phyloP scores from a whole-genome alignment of 2,888 invertebrate species.

The Frankliniella intonsa region DNA sequence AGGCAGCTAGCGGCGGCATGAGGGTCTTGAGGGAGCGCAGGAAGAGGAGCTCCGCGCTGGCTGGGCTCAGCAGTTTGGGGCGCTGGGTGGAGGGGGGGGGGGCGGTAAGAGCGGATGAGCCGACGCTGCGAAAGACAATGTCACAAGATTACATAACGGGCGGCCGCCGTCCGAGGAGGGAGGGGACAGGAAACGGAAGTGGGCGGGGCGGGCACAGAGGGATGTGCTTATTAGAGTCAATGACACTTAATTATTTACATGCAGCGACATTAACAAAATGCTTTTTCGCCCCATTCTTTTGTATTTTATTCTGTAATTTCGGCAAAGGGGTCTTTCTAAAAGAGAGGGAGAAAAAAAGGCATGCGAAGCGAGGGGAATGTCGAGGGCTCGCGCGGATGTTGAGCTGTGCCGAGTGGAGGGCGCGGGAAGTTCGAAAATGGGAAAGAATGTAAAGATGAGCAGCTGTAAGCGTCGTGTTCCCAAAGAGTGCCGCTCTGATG shows the following conservation, averaged over 20 bases:
- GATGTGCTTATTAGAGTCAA: neutral
- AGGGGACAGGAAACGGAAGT: neutral
- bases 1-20: neutral
- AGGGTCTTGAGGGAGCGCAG: neutral
- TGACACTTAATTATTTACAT: neutral
- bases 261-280: too few species aligned
- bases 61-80: neutral
- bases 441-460: too few species aligned
- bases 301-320: neutral
- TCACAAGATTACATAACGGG: conserved; percentile 13
- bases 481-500: too few species aligned
- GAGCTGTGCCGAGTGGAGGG: neutral
- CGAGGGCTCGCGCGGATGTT: neutral
- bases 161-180: neutral
- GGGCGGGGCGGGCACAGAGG: neutral
- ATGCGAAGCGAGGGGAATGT: too few species aligned
- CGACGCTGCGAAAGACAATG: conserved; percentile 3
- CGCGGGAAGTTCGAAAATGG: too few species aligned
- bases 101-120: neutral
- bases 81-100: neutral
- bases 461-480: too few species aligned
- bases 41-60: neutral
- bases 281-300: neutral
- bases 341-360: neutral
- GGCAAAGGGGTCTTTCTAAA: too few species aligned